These are phyloP conservation scores for Pasiphila rectangulata DNA, from an alignment of 2,888 invertebrate genomes.

Conservation along the genomic window DNA sequence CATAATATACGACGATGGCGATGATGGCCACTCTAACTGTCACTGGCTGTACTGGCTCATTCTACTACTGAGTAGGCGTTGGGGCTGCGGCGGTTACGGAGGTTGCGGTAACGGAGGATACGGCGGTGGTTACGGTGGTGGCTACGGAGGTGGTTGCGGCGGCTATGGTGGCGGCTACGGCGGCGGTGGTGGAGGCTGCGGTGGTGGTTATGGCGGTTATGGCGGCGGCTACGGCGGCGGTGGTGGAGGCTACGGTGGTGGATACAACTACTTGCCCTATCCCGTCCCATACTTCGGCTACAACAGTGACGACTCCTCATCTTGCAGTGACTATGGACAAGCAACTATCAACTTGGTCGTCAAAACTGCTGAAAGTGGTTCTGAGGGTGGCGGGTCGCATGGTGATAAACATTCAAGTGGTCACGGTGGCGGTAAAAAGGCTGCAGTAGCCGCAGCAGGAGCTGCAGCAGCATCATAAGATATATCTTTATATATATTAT, in stretches of 20 bases:
- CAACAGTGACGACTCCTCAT: not conserved
- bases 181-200: constrained; percentile 19
- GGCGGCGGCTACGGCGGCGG: constrained; percentile 19
- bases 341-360: constrained; percentile 12
- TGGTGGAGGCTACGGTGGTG: constrained; percentile 25
- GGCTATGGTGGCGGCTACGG: constrained; percentile 27
- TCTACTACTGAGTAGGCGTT: constrained; percentile 45
- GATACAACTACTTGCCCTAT: constrained; percentile 4
- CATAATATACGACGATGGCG: constrained; percentile 40
- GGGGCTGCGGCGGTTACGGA: no score
- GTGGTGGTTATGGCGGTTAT: constrained; percentile 23
- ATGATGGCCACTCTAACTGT: constrained; percentile 39
- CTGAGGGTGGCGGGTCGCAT: no score
- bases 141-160: constrained; percentile 21
- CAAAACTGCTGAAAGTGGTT: constrained; percentile 2
- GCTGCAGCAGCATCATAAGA: no score
- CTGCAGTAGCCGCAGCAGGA: no score
- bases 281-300: constrained; percentile 2
- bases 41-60: constrained; percentile 51
- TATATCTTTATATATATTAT: no score
- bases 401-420: not conserved
- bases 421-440: not conserved
- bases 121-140: constrained; percentile 26
- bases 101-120: constrained; percentile 21
- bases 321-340: not conserved